Percentiles rank a stretch among this genome's conserved stretches.
phyloP scores from a whole-genome alignment of 2,888 invertebrate species.

The Amblyteles armatorius region DNA sequence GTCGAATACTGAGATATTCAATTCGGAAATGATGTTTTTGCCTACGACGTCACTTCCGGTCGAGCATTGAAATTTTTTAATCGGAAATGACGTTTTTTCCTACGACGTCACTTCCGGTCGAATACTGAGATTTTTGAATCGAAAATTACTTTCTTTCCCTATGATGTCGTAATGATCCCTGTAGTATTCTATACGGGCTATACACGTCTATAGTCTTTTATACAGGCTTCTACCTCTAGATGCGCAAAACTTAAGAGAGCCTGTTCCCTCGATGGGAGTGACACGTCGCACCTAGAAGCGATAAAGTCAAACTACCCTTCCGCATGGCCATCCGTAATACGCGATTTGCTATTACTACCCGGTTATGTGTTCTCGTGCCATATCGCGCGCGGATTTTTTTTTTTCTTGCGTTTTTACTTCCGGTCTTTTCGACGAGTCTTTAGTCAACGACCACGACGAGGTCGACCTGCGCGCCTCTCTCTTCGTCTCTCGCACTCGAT shows the following conservation, averaged over 20 bases:
- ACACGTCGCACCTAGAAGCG: conserved; percentile 1
- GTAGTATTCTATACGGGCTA: no score
- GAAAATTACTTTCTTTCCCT: not conserved
- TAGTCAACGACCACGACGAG: conserved; percentile 11
- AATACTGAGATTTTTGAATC: not conserved
- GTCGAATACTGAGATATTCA: no score
- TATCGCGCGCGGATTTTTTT: not conserved
- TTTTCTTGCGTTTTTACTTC: conserved; percentile 4
- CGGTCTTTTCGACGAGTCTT: conserved; percentile 30
- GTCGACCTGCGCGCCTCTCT: not conserved
- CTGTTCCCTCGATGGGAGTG: conserved; percentile 2
- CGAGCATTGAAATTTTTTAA: no score
- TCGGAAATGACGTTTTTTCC: not conserved
- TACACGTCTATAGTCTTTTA: conserved; percentile 13
- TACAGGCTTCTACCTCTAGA: conserved; percentile 19
- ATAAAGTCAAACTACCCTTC: conserved; percentile 35
- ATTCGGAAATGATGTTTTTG: no score
- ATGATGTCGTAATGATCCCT: no score
- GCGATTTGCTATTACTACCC: conserved; percentile 21
- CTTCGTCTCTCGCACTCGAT: not conserved
- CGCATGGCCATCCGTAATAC: conserved; percentile 3
- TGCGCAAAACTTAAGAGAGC: conserved; percentile 27
- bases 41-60: no score
- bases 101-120: no score
- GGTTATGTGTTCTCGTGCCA: conserved; percentile 16